phyloP scores from a whole-genome alignment of 2,113 vertebrate genomes.

The Tautogolabrus adspersus region DNA sequence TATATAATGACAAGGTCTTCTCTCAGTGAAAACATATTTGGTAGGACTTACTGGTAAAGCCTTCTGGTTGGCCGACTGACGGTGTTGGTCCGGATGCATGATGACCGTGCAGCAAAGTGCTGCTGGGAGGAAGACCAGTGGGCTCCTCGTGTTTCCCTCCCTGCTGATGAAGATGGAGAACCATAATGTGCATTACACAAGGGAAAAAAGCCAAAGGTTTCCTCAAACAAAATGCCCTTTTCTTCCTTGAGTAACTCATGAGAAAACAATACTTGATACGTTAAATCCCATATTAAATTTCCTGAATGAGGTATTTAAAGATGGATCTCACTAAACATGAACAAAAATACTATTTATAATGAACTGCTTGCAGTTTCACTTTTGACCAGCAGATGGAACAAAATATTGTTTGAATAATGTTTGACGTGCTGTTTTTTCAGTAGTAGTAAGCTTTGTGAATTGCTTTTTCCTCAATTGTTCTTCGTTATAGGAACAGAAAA shows the following conservation, averaged over 20 bases:
- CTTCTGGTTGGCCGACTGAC: constrained; percentile 88
- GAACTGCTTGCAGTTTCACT: background rate
- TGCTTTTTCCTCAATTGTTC: too few relatives aligned
- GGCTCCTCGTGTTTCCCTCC: constrained; percentile 90
- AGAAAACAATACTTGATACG: too few relatives aligned
- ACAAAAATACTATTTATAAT: background rate
- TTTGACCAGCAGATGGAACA: constrained; percentile 60
- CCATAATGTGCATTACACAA: background rate
- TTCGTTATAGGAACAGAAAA: too few relatives aligned
- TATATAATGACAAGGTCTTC: background rate
- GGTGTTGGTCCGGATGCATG: constrained; percentile 89
- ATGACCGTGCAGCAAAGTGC: constrained; percentile 89
- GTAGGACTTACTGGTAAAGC: constrained; percentile 89
- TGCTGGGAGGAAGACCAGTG: constrained; percentile 84
- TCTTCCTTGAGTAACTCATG: background rate
- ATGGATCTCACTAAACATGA: background rate
- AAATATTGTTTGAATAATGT: background rate
- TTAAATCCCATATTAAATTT: too few relatives aligned
- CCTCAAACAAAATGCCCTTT: too few relatives aligned
- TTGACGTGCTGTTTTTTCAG: background rate
- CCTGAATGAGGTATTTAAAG: too few relatives aligned
- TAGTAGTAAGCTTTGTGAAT: background rate
- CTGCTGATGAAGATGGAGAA: constrained; percentile 68
- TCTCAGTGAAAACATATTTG: background rate
- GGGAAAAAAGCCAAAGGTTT: too few relatives aligned